Base-by-base conservation (phyloP, 1,140 invertebrate species). In the Drosophila lacertosa region DNA sequence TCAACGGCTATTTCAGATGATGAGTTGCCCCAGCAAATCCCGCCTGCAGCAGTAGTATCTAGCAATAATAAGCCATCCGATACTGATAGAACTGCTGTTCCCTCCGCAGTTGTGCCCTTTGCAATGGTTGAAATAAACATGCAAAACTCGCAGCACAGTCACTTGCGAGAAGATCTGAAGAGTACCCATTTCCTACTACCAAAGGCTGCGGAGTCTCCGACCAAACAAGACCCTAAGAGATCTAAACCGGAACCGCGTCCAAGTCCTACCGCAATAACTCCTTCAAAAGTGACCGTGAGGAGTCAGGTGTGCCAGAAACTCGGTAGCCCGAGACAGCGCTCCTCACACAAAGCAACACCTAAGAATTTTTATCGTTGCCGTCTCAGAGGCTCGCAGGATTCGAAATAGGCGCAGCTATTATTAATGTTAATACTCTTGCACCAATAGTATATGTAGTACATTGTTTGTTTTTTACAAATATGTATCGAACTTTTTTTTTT, bases 51-150 rank as follows among this genome's bases (percentile, higher is more conserved):
- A 39, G 1, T 0, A 6, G 15, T 4, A 3, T 9, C 24, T 7
- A 4, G 35, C 10, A 18, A 26, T 15, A 0, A 5, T 33, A 32
- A 3, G 2, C 11, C 15, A 6, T 2, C 2, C 35, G 9, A 16
- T 13, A 11, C 2, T 0, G 51, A 39, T 32, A 11, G 16, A 3
- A 11, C n/a, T 9, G 2, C 65, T 9, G 24, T 15, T 1, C 10
- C 18, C 2, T 0, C 5, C n/a, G 2, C 13, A n/a, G 6, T 37
- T 15, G 11, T 65, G 6, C 60, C 81, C 2, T 16, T 69, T n/a
- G 32, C 76, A 24, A 86, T 86, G 81, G 81, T 86, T 2, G 81
- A 82, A 42, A 86, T 86, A 1, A 88, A 88, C 22, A 88, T 86
- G 70, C 37, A 58, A 13, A 67, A 75, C 13, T 0, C 39, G 1